Evolutionary conservation across 2,888 invertebrate genomes (phyloP), one percentile per base, ranked within the genome.

Genomic region (Acanthosoma haemorrhoidale): DNA sequence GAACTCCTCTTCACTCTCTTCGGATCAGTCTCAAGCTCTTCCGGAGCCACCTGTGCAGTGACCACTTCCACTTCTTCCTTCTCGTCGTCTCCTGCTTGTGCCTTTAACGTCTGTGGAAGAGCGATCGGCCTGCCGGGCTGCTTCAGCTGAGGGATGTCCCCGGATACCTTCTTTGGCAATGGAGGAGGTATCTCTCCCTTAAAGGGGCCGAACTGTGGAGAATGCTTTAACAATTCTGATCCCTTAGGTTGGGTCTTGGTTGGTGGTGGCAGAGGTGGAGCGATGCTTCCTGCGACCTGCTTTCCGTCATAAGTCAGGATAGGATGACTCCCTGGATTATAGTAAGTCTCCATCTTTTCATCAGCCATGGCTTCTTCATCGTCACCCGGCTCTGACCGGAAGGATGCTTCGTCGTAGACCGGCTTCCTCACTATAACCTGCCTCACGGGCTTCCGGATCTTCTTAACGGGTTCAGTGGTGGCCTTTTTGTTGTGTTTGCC

Each of bases 281-380:
- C 68, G 0, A 87, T 85, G 18, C 82, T 82, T 57, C 89, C 89
- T 1, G 88, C 85, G 4, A 91, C 85, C 60, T 85, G 86, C 79
- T 89, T 90, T 0, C 91, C 91, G 75, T 91, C 91, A 75, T 87
- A 91, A 0, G 90, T 86, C 4, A 90, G 87, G 29, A 88, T 86
- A 0, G 87, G 66, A 9, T 69, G 38, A n/a, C 36, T 57, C 16
- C 67, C 68, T 0, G 91, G 90, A 66, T 91, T 81, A 77, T 91
- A 91, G 75, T 87, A 90, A 0, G 88, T 84, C 75, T 90, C 88
- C 4, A 88, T 80, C 75, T 86, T 83, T 78, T 90, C 89, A 1
- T 88, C 87, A 15, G 89, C 89, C 82, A 88, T 87, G 6, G 87
- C 83, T 80, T 88, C 83, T 76, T 88, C 86, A 16, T 84, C 83